Percentiles rank a stretch among this genome's conserved stretches.
These are phyloP conservation scores for Streptopelia turtur DNA, from an alignment of 2,797 vertebrate species.

Conservation along the genomic window DNA sequence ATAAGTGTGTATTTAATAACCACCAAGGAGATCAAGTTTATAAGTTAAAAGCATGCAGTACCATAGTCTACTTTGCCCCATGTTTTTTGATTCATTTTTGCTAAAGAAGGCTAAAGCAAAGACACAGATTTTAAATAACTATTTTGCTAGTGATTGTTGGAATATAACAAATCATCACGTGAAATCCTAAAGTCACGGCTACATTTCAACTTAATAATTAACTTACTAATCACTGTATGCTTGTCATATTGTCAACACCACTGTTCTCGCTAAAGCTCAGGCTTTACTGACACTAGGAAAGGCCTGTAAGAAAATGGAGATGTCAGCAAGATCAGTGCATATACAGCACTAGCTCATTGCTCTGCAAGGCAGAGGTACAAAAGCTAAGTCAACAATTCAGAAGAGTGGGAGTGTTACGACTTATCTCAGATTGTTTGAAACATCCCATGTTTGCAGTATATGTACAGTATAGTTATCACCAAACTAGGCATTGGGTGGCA, in stretches of 20 bases:
- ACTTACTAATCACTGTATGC: neutral
- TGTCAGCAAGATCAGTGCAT: slow-evolving; percentile 5
- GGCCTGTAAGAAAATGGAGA: neutral
- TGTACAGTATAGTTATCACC: neutral
- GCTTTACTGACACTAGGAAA: neutral
- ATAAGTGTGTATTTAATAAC: neutral
- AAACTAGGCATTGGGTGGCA: neutral
- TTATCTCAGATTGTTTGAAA: neutral
- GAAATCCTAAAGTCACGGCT: neutral
- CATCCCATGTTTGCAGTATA: neutral
- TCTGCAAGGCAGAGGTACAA: neutral
- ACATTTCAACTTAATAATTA: neutral
- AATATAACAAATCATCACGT: neutral
- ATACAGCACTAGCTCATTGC: neutral
- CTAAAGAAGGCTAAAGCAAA: neutral
- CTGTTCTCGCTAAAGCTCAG: neutral
- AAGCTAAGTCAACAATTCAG: neutral
- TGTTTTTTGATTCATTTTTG: neutral
- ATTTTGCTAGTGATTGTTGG: neutral
- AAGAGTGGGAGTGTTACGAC: neutral
- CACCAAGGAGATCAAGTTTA: neutral
- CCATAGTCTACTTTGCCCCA: neutral
- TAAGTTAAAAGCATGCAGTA: neutral
- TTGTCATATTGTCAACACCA: neutral
- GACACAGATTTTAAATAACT: neutral